Evolutionary conservation across 1,140 invertebrate species (phyloP).

Genomic region (Leptinotarsa undecemlineata): DNA sequence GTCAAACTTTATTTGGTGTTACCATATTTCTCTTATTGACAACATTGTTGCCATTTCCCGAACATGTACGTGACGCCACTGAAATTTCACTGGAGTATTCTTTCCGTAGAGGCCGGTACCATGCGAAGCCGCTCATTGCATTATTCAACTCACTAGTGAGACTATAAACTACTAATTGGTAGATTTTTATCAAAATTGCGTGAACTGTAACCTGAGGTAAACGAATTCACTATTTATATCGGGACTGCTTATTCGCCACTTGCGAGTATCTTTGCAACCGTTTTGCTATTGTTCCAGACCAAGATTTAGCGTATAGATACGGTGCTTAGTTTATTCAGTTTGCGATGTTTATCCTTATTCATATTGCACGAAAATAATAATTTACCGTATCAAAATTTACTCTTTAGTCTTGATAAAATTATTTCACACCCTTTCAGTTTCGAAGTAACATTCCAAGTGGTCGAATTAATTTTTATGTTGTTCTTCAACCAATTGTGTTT

Average conservation of each 20-base stretch:
- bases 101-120: conserved; percentile 18
- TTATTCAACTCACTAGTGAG: conserved; percentile 42
- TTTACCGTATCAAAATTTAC: too few species aligned
- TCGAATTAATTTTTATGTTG: too few species aligned
- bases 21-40: too few species aligned
- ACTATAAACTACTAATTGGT: conserved; percentile 50
- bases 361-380: too few species aligned
- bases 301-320: neutral
- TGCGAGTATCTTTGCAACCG: conserved; percentile 27
- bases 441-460: too few species aligned
- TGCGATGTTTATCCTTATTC: neutral
- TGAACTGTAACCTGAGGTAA: conserved; percentile 49
- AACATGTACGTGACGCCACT: conserved; percentile 8
- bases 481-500: too few species aligned
- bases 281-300: conserved; percentile 31
- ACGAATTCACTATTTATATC: conserved; percentile 39
- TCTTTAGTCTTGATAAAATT: too few species aligned
- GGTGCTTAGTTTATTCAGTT: neutral
- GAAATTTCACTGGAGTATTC: neutral
- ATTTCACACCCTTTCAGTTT: too few species aligned
- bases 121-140: conserved; percentile 27
- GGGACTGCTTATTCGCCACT: conserved; percentile 22
- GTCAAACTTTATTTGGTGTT: too few species aligned
- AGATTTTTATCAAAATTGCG: conserved; percentile 48
- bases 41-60: too few species aligned